Percentiles rank a stretch among this genome's conserved stretches.
phyloP scores from a whole-genome alignment of 2,888 invertebrate species.

The Synergus japonicus region DNA sequence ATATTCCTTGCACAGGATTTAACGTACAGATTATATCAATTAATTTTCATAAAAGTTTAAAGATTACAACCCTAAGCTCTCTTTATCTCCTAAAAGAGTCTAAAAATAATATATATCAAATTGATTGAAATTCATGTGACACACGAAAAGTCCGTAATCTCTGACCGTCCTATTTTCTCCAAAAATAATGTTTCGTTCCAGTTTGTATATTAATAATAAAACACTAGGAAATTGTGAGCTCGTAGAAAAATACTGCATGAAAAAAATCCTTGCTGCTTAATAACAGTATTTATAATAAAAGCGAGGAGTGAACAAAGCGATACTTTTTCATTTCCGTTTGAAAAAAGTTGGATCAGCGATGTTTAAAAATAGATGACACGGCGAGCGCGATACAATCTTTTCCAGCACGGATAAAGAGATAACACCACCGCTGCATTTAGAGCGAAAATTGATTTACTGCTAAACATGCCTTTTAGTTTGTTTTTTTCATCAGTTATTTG shows the following conservation, averaged over 20 bases:
- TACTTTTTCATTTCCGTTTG: conserved; percentile 34
- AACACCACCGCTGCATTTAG: conserved; percentile 25
- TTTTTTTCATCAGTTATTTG: conserved; percentile 6
- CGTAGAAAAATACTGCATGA: conserved; percentile 8
- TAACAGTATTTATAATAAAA: conserved; percentile 22
- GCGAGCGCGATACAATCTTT: conserved; percentile 30
- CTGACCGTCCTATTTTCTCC: not conserved
- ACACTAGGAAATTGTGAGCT: conserved; percentile 13
- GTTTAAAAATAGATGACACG: conserved; percentile 38
- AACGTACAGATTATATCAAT: conserved; percentile 12
- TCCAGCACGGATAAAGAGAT: conserved; percentile 16
- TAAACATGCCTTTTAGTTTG: conserved; percentile 17
- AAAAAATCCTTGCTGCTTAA: conserved; percentile 25
- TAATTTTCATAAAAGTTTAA: not conserved
- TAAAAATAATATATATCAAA: not conserved
- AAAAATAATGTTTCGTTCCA: not conserved
- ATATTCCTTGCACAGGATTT: conserved; percentile 4
- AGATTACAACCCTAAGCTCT: not conserved
- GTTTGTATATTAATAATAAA: not conserved
- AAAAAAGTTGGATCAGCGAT: conserved; percentile 34
- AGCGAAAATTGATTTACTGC: conserved; percentile 18
- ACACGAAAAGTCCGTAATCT: not conserved
- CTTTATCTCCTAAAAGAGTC: not conserved
- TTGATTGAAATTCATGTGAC: not conserved
- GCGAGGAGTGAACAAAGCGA: conserved; percentile 22